Percentiles rank a stretch among this genome's conserved stretches.
Evolutionary conservation across 2,797 vertebrate genomes (phyloP).

Genomic region (Nasua narica): DNA sequence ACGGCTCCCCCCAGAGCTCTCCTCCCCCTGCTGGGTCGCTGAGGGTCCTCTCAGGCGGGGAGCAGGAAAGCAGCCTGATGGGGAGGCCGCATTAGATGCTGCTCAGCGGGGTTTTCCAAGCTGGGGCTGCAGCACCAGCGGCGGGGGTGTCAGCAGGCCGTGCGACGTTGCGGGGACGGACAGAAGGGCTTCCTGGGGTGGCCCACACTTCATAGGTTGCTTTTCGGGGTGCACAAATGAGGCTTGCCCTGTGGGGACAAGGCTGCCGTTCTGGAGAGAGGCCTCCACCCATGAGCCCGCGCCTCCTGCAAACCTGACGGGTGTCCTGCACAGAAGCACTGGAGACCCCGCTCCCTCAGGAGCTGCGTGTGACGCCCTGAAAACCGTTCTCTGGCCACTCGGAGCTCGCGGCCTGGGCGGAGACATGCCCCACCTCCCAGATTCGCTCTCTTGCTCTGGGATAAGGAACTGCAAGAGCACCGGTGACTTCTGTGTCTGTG

Average conservation of each 20-base stretch:
- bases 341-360: neutral
- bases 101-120: neutral
- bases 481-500: neutral
- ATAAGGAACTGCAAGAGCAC: neutral
- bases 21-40: neutral
- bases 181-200: neutral
- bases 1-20: fast-evolving
- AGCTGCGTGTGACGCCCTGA: neutral
- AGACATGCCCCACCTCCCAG: neutral
- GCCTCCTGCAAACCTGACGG: neutral
- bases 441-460: neutral
- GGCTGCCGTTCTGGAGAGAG: neutral
- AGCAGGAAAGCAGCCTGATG: neutral
- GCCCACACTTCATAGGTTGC: neutral
- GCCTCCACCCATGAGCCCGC: neutral
- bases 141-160: neutral
- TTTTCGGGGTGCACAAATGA: neutral
- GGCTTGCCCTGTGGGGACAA: neutral
- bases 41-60: neutral
- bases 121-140: neutral
- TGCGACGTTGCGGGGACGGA: neutral
- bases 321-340: neutral
- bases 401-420: neutral
- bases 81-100: neutral
- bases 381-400: neutral